Percentiles rank a stretch among this genome's conserved stretches.
phyloP scores from a whole-genome alignment of 1,140 invertebrate species.

The Brachionus rotundiformis region DNA sequence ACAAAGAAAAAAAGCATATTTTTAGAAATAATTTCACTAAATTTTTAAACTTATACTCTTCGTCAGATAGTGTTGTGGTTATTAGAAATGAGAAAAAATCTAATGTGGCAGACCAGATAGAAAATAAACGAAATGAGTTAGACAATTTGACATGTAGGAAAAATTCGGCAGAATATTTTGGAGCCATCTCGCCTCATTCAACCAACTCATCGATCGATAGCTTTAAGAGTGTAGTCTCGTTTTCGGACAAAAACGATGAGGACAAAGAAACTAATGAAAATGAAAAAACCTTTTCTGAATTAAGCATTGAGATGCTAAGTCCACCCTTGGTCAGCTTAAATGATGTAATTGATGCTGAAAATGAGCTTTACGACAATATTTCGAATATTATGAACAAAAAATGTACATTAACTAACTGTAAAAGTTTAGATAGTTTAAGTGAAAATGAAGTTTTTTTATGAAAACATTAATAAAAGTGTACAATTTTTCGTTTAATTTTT shows the following conservation, averaged over 20 bases:
- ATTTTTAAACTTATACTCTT: slow-evolving; percentile 33
- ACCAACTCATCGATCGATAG: not conserved
- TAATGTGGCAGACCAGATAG: not conserved
- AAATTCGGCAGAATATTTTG: not conserved
- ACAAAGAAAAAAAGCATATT: slow-evolving; percentile 14
- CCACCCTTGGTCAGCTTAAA: slow-evolving; percentile 16
- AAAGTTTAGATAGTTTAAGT: not conserved
- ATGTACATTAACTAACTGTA: not conserved
- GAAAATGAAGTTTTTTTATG: slow-evolving; percentile 6
- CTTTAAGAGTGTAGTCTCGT: not conserved
- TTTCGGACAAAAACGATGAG: not conserved
- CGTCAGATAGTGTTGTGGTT: not conserved
- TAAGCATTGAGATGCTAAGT: not conserved
- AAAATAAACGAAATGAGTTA: not conserved
- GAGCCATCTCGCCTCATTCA: not conserved
- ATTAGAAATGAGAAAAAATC: slow-evolving; percentile 2
- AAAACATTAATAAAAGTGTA: not conserved
- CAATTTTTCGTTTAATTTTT: not conserved
- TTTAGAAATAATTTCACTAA: slow-evolving; percentile 20
- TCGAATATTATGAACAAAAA: not conserved
- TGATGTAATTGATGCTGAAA: not conserved
- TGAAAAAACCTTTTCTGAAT: not conserved
- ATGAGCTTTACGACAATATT: slow-evolving; percentile 27
- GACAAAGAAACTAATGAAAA: not conserved
- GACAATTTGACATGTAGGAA: not conserved